Evolutionary conservation across 2,113 vertebrate genomes (phyloP).

Genomic region (Crypturellus undulatus): DNA sequence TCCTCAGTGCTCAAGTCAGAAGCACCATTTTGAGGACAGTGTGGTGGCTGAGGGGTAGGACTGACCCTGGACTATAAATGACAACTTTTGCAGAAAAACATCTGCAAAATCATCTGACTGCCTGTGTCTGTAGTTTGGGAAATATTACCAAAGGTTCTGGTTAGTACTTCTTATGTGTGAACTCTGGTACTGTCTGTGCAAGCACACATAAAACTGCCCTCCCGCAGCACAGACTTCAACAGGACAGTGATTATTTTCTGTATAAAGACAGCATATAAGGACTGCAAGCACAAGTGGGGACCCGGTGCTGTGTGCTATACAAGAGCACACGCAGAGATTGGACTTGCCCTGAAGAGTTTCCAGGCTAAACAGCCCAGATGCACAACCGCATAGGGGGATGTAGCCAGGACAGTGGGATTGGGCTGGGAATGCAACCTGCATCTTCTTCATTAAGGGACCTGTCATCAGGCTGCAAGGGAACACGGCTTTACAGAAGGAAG

Average conservation of each 20-base stretch:
- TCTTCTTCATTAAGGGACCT: constrained; percentile 36
- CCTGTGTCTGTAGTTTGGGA: no score
- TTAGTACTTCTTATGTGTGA: not conserved
- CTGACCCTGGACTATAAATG: not conserved
- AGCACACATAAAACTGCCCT: not conserved
- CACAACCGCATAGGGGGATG: fast-evolving
- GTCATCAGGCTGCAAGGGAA: not conserved
- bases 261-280: not conserved
- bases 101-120: no score
- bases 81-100: not conserved
- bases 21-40: not conserved
- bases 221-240: not conserved
- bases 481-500: not conserved
- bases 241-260: not conserved
- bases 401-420: not conserved
- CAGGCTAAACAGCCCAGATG: constrained; percentile 5
- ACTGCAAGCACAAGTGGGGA: not conserved
- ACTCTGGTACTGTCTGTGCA: not conserved
- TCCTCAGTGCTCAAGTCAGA: not conserved
- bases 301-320: not conserved
- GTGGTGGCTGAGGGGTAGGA: not conserved
- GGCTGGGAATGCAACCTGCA: not conserved
- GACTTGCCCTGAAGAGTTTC: not conserved
- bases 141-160: not conserved
- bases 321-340: not conserved